phyloP scores from a whole-genome alignment of 2,113 vertebrate species.

The Origma solitaria region DNA sequence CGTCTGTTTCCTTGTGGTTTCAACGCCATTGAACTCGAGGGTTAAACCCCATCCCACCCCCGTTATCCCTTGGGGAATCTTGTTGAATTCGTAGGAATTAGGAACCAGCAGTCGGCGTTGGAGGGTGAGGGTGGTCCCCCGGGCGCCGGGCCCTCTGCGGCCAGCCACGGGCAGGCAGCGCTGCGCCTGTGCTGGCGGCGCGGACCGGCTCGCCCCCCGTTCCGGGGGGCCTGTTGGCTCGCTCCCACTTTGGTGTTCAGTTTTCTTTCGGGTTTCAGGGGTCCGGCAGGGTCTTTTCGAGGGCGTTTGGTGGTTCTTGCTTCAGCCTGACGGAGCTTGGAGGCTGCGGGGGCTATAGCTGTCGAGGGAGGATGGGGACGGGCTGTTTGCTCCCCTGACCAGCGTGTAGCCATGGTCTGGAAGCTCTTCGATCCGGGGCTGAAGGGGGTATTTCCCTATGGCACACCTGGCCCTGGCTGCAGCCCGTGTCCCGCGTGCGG shows the following conservation, averaged over 20 bases:
- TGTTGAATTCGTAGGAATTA: background rate
- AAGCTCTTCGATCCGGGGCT: background rate
- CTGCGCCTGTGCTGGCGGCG: background rate
- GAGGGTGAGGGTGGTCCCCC: background rate
- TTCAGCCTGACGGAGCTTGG: background rate
- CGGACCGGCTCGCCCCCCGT: background rate
- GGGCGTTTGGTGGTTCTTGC: background rate
- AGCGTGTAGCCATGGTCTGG: background rate
- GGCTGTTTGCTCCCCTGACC: background rate
- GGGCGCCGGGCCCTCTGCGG: background rate
- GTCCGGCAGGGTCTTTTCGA: background rate
- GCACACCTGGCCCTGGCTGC: background rate
- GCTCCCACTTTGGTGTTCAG: background rate
- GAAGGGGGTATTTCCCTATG: background rate
- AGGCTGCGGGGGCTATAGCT: background rate
- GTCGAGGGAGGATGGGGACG: background rate
- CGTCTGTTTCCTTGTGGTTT: background rate
- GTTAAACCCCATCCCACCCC: background rate
- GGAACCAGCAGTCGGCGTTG: background rate
- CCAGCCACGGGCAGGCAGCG: background rate
- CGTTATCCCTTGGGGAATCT: background rate
- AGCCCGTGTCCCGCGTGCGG: background rate
- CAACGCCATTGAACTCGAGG: background rate
- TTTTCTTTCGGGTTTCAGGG: background rate
- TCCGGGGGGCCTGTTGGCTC: background rate